These are phyloP conservation scores for Drosophila atroscutellata DNA, from an alignment of 2,888 invertebrate genomes.

Conservation along the genomic window DNA sequence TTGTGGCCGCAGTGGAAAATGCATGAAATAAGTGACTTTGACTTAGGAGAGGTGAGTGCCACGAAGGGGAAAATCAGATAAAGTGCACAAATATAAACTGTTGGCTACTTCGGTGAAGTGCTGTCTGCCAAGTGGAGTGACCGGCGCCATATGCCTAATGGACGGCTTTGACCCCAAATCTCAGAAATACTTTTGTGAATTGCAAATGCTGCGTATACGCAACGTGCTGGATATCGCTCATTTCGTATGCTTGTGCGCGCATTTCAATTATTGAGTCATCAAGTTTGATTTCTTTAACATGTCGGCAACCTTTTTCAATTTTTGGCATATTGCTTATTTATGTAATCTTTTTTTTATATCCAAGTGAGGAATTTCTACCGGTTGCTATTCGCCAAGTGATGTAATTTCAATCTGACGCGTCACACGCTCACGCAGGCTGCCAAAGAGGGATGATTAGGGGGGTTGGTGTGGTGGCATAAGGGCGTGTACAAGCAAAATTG, in stretches of 20 bases:
- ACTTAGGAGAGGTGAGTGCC: not conserved
- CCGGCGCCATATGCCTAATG: conserved; percentile 3
- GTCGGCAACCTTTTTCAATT: conserved; percentile 58
- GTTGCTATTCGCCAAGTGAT: conserved; percentile 64
- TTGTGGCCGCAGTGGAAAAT: conserved; percentile 63
- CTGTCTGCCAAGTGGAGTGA: conserved; percentile 7
- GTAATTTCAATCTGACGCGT: conserved; percentile 77
- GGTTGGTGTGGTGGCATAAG: not conserved
- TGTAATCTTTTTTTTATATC: conserved; percentile 51
- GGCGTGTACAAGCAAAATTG: conserved; percentile 66
- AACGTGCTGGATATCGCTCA: conserved; percentile 29
- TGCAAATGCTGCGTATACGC: conserved; percentile 48
- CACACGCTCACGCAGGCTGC: conserved; percentile 32
- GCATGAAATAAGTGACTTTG: conserved; percentile 50
- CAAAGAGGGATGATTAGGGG: conserved; percentile 4
- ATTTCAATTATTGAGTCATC: conserved; percentile 80
- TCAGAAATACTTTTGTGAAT: conserved; percentile 12
- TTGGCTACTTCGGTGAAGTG: not conserved
- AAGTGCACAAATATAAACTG: not conserved
- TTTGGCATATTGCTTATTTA: conserved; percentile 57
- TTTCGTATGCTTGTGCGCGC: conserved; percentile 57
- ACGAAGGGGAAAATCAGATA: not conserved
- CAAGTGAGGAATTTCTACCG: conserved; percentile 48
- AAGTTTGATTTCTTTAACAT: conserved; percentile 72
- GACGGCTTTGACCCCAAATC: conserved; percentile 5